Base-by-base conservation (phyloP, 2,888 invertebrate species). In the Netelia inedita region DNA sequence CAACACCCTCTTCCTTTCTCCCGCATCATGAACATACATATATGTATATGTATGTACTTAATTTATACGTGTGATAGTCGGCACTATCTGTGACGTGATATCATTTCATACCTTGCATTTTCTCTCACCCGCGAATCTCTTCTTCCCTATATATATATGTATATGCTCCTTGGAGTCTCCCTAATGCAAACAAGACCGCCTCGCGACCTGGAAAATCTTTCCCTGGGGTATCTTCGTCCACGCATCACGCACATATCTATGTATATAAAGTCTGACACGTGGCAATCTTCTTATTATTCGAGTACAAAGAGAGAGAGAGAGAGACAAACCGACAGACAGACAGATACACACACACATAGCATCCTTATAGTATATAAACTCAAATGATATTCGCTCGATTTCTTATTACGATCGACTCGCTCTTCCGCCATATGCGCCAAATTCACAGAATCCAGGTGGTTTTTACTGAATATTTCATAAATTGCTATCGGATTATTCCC, bases 131-230 rank as follows among this genome's bases (percentile, higher is more conserved):
- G 35, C 46, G 46, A 46, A 73, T 43, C 46, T 50, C 21, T 50
- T 50, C 41, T 65, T 14, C 10, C 19, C 35, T 35, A 6, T 46
- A 11, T 59, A 21, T 46, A 9, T 8, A 14, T 23, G 28, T 57
- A 43, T 35, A 14, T 8, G 16, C 16, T 16, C 14, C 53, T 14
- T 35, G 53, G 21, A 19, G 68, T 16, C 57, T 59, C 59, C 41
- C 63, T 78, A 68, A 73, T 78, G 21, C 61, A 73, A 78, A 82
- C 81, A 46, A 69, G 50, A 53, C 43, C 46, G 19, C 16, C 66
- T 80, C 19, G 59, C 59, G 72, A 78, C 66, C 72, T 82, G 78
- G 53, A 78, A 73, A 71, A 68, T 78, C 61, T 69, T 78, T 63
- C 73, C 82, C 28, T 23, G 57, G 8, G 21, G 73, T 57, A 53